Base-by-base conservation (phyloP, 2,797 vertebrate genomes). In the Xiphophorus birchmanni region DNA sequence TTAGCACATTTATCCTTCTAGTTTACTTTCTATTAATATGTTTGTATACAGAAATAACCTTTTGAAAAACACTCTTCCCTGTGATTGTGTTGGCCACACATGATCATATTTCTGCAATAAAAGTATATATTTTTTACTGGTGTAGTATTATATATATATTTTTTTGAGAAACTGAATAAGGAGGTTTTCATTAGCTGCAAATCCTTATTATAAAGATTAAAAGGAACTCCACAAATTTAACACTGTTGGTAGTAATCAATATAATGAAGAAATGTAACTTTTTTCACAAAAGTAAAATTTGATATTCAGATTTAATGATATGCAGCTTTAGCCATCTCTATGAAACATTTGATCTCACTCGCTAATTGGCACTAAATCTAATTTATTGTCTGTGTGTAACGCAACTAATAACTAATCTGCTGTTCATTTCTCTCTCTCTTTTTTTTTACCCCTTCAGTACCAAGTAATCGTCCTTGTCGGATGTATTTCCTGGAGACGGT, bases 401-500 rank as follows among this genome's bases (percentile, higher is more conserved):
- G 0, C 54, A 58, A 56, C 26, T 58, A 58, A 58, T 58, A n/a
- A 56, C 26, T 58, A 58, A 58, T 29, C 12, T 13, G 13, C 26
- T 1, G 10, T n/a, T 56, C 10, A 26, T 56, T 26, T 56, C 8
- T 56, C 17, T 67, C 2, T 50, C 7, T 42, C 17, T 26, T 47
- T 4, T 44, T 15, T 40, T 69, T 82, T 52, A 40, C 77, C 80
- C 17, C 5, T 50, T 15, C 75, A 97, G 96, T 93, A 79, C 97
- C 97, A 80, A 97, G 93, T 92, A 95, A 94, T 77, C 97, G 96
- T 85, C 96, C 97, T 0, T 98, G 97, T 90, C 96, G 97, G 60
- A 95, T 98, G 91, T 99, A 99, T 95, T 98, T 96, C 45, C 96
- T 99, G 91, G 96, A 97, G 86, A 96, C 97, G 18, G 94, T 99